Percentiles rank a stretch among this genome's conserved stretches.
Evolutionary conservation across 2,797 vertebrate genomes (phyloP).

Genomic region (Ara ararauna): DNA sequence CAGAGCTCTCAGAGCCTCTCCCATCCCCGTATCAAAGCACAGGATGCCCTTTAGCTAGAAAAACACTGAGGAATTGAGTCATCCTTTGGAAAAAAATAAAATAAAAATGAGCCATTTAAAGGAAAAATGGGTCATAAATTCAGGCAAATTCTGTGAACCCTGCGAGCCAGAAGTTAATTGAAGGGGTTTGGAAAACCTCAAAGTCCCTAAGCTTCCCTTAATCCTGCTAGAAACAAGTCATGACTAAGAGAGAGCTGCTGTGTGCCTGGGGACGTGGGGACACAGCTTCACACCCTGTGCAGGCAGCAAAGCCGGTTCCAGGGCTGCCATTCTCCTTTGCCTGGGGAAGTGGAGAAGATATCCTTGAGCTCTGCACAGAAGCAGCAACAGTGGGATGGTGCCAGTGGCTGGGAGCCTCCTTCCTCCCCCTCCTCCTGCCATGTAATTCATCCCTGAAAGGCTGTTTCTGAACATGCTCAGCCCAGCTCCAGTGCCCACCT

Average conservation of each 20-base stretch:
- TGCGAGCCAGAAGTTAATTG: conserved; percentile 54
- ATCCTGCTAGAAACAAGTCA: neutral
- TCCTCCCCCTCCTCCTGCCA: neutral
- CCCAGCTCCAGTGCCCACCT: neutral
- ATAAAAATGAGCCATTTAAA: conserved; percentile 1
- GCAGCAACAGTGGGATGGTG: neutral
- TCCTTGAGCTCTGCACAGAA: neutral
- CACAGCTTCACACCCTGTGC: rapidly evolving
- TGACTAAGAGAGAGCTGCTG: neutral
- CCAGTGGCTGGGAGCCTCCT: neutral
- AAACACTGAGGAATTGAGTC: conserved; percentile 54
- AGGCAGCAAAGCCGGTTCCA: neutral
- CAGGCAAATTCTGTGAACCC: conserved; percentile 36
- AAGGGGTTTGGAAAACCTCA: conserved; percentile 61
- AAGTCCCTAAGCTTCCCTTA: conserved; percentile 21
- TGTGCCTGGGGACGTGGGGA: neutral
- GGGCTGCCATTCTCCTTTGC: neutral
- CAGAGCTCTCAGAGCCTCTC: neutral
- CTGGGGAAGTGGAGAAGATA: neutral
- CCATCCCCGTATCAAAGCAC: conserved; percentile 14
- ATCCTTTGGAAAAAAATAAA: conserved; percentile 27
- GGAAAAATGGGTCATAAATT: conserved; percentile 67
- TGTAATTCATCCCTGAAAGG: neutral
- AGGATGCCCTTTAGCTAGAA: conserved; percentile 66
- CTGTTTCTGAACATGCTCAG: neutral